Base-by-base conservation (phyloP, 2,113 vertebrate species). In the Plotosus lineatus region DNA sequence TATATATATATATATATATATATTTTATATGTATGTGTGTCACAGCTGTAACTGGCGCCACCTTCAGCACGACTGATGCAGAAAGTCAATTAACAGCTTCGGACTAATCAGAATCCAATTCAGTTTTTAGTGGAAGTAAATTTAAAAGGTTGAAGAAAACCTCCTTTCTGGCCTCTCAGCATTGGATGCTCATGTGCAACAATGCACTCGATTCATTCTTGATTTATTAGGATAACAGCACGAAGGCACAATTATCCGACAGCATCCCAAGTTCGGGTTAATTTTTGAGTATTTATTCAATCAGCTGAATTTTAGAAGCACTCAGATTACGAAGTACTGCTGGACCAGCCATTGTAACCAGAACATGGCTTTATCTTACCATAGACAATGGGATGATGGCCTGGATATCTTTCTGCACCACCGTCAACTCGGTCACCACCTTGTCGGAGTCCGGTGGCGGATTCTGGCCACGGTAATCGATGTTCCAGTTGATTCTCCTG, bases 401-500 rank as follows among this genome's bases (percentile, higher is more conserved):
- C 71, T 97, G 94, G 58, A 99, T 96, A 61, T 99, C 98, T 77
- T 95, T 92, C 92, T 99, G 98, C 83, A 98, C 96, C 77, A 98
- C 98, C 0, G 97, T 98, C 88, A 99, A 86, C 89, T 99, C 98
- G 0, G 97, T 99, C 80, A 99, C 97, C 2, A 95, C 97, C 90
- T 97, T 95, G 86, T 99, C 98, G 2, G 96, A 92, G 46, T 99
- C 97, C 0, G 96, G 93, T 0, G 92, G 91, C 0, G 97, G 94
- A 48, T 93, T 94, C 33, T 94, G 95, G 12, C 95, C 96, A 1
- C 94, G 94, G 90, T 99, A 99, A 89, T 99, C 97, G 0, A 99
- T 93, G 89, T 99, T 97, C 98, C 98, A 99, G 95, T 98, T 97
- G 92, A 99, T 99, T 75, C 98, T 93, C 6, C 98, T 92, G 0